Conservation (phyloP, 2,797 vertebrate genomes). For the Loriculus beryllinus region DNA sequence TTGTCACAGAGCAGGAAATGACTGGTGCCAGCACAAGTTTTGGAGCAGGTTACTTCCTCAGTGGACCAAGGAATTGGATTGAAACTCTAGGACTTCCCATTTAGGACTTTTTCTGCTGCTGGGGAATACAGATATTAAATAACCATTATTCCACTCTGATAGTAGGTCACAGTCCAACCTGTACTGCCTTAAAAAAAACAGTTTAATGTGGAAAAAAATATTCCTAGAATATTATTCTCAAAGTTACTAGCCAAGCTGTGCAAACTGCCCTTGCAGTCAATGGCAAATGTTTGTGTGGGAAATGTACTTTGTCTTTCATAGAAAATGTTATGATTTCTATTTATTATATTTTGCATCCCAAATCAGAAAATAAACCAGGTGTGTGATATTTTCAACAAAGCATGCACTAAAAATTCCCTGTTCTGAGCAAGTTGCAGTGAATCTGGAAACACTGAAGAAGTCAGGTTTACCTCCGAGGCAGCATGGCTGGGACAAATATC, state of each 20-base stretch:
- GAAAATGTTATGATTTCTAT: neutral
- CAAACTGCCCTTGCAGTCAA: neutral
- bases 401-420: neutral
- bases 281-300: neutral
- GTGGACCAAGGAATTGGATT: neutral
- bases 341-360: neutral
- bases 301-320: neutral
- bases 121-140: neutral
- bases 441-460: neutral
- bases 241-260: neutral
- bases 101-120: neutral
- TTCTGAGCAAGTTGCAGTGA: neutral
- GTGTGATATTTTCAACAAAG: neutral
- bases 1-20: neutral
- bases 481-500: neutral
- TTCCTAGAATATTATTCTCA: neutral
- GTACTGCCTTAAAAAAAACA: neutral
- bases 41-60: neutral
- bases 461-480: neutral
- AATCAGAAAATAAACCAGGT: neutral
- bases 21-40: neutral
- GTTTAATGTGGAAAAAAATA: neutral
- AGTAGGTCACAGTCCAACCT: neutral
- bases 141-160: neutral
- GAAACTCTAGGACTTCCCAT: neutral